phyloP scores from a whole-genome alignment of 1,140 invertebrate genomes.

The Arctopsyche grandis region DNA sequence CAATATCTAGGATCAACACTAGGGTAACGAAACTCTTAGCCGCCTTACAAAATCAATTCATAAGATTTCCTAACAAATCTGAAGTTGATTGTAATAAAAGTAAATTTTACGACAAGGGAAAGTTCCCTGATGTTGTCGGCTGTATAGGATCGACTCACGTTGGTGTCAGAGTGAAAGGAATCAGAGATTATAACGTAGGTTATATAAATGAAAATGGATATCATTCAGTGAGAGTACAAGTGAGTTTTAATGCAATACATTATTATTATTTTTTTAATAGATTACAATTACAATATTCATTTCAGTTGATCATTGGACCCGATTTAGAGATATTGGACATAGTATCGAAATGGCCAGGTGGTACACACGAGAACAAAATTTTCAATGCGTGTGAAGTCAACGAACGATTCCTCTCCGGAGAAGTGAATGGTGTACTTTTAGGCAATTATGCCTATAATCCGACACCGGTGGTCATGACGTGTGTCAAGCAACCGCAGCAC shows the following conservation, averaged over 20 bases:
- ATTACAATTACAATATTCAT: conserved; percentile 9
- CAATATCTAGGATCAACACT: conserved; percentile 48
- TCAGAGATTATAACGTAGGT: conserved; percentile 48
- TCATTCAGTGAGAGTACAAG: conserved; percentile 51
- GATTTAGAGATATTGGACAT: conserved; percentile 50
- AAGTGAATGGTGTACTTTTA: conserved; percentile 48
- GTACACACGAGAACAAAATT: conserved; percentile 51
- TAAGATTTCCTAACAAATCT: conserved; percentile 43
- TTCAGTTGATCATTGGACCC: conserved; percentile 50
- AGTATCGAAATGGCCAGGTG: conserved; percentile 46
- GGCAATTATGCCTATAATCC: conserved; percentile 46
- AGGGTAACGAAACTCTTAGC: conserved; percentile 49
- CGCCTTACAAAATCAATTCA: conserved; percentile 43
- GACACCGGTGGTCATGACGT: conserved; percentile 46
- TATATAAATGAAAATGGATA: conserved; percentile 53
- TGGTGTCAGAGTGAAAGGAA: conserved; percentile 48
- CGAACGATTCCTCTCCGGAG: conserved; percentile 41
- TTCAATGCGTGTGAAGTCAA: conserved; percentile 44
- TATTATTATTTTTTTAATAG: neutral
- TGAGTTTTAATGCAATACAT: conserved; percentile 6
- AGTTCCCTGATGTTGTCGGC: conserved; percentile 49
- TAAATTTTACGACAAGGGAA: conserved; percentile 49
- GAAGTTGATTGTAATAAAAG: conserved; percentile 44
- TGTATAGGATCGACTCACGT: conserved; percentile 50
- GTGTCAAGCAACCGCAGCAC: conserved; percentile 46